Base-by-base conservation (phyloP, 2,797 vertebrate species). In the Momotus momota region DNA sequence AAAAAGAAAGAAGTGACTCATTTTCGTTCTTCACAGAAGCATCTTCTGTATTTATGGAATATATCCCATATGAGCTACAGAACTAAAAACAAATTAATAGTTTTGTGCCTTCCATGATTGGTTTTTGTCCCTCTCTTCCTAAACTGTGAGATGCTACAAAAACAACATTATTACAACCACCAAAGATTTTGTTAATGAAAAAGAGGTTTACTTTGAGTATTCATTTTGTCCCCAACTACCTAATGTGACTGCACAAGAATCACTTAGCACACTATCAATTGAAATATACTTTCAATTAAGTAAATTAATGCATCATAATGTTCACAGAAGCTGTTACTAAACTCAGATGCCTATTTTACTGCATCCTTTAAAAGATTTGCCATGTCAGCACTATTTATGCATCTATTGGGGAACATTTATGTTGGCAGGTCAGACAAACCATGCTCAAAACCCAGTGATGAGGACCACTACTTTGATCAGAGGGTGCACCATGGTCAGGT, bases 391-490 rank as follows among this genome's bases (percentile, higher is more conserved):
- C 25, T 43, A 25, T 14, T 81, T 54, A 25, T 65, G 20, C 45
- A 25, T 55, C 61, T 65, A 0, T 1, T 38, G 16, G 18, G 29
- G 43, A 93, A 72, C 21, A 41, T 48, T 17, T 27, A 38, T 4
- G 3, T 14, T 46, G 61, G 13, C 66, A 43, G 1, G 0, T 40
- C 54, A 48, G 26, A 61, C 13, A 64, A 83, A 88, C 0, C 0
- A 1, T 25, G 10, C 12, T 71, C 62, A 35, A 27, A 69, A 46
- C 0, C 9, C 13, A 4, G 17, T 12, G 40, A 58, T 27, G 29
- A 84, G 23, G 19, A 14, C 20, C 27, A 9, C 27, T 27, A 2
- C 9, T 62, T 26, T 16, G 14, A 73, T 23, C 40, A 81, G 12
- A 67, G 6, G 4, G 10, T 60, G 27, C 27, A 26, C 35, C 13